Evolutionary conservation across 2,113 vertebrate genomes (phyloP), one percentile per base, ranked within the genome.

Genomic region (Sapajus apella): DNA sequence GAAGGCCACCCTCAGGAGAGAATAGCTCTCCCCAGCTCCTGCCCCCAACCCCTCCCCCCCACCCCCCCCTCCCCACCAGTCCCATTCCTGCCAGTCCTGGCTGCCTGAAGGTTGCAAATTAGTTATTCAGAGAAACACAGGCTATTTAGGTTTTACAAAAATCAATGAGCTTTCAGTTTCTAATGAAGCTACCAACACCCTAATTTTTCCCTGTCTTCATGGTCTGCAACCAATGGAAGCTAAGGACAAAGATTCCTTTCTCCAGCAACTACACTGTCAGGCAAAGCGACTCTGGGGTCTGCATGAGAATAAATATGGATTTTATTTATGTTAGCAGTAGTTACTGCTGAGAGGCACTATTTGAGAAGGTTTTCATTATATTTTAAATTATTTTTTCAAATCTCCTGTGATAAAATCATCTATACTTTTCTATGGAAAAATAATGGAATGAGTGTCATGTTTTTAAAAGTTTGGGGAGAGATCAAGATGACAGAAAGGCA

Each of bases 121-220:
- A 32, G 20, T 76, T 75, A 72, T n/a, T 83, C 35, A 64, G 47
- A 73, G 50, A 90, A 94, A 79, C 21, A 66, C 5, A 37, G 8
- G 7, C 32, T 43, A 43, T n/a, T 76, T n/a, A 43, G 58, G 27
- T 73, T 13, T 5, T 30, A 16, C 55, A 79, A 64, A 68, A 72
- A 87, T 50, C 61, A 32, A 9, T 27, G 68, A 52, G 20, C 0
- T 23, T 75, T 87, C 82, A 40, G 23, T 87, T 95, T 93, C 58
- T 11, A 72, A 25, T 35, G 90, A 97, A 84, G 14, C 18, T 93
- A 87, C 75, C 47, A 20, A 82, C 20, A 0, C 0, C 9, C n/a
- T 87, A 50, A 45, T 80, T 80, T 86, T 90, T 72, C 70, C 96
- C 68, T 89, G 8, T 64, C 73, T 79, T 95, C 32, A 80, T 0